Evolutionary conservation across 2,113 vertebrate genomes (phyloP), one percentile per base, ranked within the genome.

Genomic region (Vulpes ferrilata): DNA sequence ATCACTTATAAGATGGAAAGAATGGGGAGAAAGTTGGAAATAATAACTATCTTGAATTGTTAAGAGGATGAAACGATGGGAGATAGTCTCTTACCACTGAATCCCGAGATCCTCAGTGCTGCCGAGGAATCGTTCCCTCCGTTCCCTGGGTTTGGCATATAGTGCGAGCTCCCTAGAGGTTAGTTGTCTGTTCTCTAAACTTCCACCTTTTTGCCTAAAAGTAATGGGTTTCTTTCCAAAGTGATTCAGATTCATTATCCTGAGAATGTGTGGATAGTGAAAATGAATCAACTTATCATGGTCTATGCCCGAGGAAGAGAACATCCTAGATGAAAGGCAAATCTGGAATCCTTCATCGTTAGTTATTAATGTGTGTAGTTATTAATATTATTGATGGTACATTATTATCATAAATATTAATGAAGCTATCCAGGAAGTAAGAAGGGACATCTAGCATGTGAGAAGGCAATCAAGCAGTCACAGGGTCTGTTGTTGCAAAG

Each of bases 401-500:
- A 59, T 81, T 59, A 35, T 59, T 35, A 59, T 35, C n/a, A 86
- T 19, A 60, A 88, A 84, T 23, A 93, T 30, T 22, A 64, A 57
- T 16, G 32, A 15, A 69, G 7, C 71, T 19, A 3, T 69, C 16
- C 1, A 69, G 38, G 57, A 91, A 43, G 30, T 62, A 94, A 82
- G 32, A 62, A 12, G 30, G 11, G 9, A 48, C 20, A 82, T 9
- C 64, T 20, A 65, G 59, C 0, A 0, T 43, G 10, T 7, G 13
- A 82, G 13, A 43, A 67, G 7, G 20, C 2, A 53, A 23, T 73
- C 3, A 35, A 76, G 30, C 11, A n/a, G 4, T 25, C 48, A 65
- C 17, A 90, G 23, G 1, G 23, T 35, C 30, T 90, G 2, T 15
- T 95, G 20, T 25, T 74, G 27, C 53, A 76, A 95, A 93, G 48